These are phyloP conservation scores for Dendrophyllia cribrosa DNA, from an alignment of 64 coral and sea anemone species.

Conservation along the genomic window DNA sequence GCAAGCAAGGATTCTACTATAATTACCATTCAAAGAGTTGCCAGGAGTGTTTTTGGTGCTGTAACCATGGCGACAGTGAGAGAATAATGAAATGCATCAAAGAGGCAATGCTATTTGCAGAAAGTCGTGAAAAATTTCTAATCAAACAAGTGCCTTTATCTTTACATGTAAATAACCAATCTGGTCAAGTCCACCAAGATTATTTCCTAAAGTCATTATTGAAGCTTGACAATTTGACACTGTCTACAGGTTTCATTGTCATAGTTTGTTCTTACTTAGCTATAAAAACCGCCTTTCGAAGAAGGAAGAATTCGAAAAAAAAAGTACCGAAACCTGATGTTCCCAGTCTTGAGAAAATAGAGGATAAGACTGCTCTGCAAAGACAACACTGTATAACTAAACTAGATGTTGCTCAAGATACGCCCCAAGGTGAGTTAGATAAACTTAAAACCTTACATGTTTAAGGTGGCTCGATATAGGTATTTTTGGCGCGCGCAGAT, in stretches of 20 bases:
- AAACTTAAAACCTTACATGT: neutral
- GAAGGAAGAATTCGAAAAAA: neutral
- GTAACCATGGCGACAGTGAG: constrained; percentile 1
- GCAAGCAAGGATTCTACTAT: constrained; percentile 30
- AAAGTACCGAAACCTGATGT: neutral
- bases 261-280: neutral
- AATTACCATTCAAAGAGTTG: neutral
- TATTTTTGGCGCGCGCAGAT: no score
- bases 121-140: no score
- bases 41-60: constrained; percentile 31
- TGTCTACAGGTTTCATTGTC: neutral
- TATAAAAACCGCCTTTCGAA: neutral
- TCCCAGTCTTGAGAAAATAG: neutral
- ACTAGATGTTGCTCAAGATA: neutral
- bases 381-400: neutral
- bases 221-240: no score
- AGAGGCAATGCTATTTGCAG: neutral
- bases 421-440: neutral
- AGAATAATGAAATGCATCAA: constrained; percentile 11
- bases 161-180: neutral
- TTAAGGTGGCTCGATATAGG: no score
- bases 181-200: neutral
- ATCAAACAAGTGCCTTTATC: neutral
- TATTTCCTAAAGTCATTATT: no score
- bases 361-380: neutral